These are phyloP conservation scores for Conistra vaccinii DNA, from an alignment of 2,888 invertebrate genomes.

Conservation along the genomic window DNA sequence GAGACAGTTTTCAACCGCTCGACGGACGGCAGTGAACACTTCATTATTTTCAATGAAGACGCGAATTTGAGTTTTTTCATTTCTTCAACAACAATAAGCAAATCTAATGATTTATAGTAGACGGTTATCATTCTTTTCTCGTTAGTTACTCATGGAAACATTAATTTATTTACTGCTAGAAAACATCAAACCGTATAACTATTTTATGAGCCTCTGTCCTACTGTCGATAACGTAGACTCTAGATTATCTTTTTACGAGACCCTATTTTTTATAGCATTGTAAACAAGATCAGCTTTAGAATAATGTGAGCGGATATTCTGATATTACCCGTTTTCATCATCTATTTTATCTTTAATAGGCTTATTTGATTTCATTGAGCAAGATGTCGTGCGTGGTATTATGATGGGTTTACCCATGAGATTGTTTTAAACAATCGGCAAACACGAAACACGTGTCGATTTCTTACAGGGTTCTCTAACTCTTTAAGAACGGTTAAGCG, in stretches of 20 bases:
- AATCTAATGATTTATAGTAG: neutral
- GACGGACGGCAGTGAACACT: constrained; percentile 72
- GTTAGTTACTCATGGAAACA: neutral
- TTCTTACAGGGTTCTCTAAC: no score
- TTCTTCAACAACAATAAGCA: neutral
- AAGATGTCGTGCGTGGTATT: neutral
- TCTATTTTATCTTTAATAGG: neutral
- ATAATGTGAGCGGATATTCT: neutral
- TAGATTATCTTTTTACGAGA: constrained; percentile 11
- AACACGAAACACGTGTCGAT: no score
- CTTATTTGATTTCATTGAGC: neutral
- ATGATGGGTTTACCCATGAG: neutral
- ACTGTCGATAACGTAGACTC: neutral
- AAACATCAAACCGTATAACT: neutral
- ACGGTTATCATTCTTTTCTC: neutral
- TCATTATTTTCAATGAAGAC: constrained; percentile 77
- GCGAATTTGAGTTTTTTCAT: neutral
- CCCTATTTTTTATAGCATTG: constrained; percentile 6
- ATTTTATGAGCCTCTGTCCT: neutral
- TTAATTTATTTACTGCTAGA: constrained; percentile 2
- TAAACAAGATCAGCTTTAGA: neutral
- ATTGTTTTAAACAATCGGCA: neutral
- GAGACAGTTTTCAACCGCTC: constrained; percentile 71
- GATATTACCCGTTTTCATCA: neutral
- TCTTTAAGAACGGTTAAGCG: no score